Percentiles rank a stretch among this genome's conserved stretches.
Conservation (phyloP, 2,113 vertebrate species). For the Myrmecobius fasciatus region DNA sequence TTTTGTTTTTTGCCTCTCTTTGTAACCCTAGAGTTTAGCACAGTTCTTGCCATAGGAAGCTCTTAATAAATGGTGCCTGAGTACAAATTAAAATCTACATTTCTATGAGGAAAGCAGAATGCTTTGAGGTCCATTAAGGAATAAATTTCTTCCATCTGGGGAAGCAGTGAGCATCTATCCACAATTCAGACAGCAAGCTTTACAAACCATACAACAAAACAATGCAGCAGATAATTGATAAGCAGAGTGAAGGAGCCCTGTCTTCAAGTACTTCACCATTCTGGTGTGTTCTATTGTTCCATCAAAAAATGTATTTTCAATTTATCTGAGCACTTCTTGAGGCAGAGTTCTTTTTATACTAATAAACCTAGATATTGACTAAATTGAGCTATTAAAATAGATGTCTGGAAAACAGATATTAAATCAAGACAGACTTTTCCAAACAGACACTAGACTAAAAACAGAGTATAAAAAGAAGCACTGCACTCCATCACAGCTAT, state of each 20-base stretch:
- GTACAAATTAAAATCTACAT: conserved; percentile 1
- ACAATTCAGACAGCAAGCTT: not conserved
- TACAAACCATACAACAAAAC: conserved; percentile 27
- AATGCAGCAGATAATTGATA: conserved; percentile 30
- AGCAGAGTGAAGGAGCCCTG: not conserved
- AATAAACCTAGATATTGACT: conserved; percentile 33
- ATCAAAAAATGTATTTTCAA: conserved; percentile 29
- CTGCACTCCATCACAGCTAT: not conserved
- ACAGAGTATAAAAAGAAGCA: conserved; percentile 21
- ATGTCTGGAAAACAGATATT: conserved; percentile 45
- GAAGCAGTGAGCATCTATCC: not conserved
- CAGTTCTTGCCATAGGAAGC: not conserved
- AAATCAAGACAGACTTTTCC: conserved; percentile 36
- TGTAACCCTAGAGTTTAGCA: not conserved
- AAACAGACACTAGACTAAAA: conserved; percentile 52
- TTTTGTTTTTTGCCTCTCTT: not conserved
- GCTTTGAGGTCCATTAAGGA: not conserved
- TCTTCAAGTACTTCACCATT: conserved; percentile 40
- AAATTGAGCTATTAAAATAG: conserved; percentile 55
- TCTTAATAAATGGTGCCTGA: not conserved
- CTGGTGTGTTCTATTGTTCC: conserved; percentile 20
- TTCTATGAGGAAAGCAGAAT: conserved; percentile 15
- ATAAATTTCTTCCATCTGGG: not conserved
- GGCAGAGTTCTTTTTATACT: conserved; percentile 34
- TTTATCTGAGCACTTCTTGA: conserved; percentile 40